These are phyloP conservation scores for Amblyjoppa proteus DNA, from an alignment of 2,888 invertebrate species.

Conservation along the genomic window DNA sequence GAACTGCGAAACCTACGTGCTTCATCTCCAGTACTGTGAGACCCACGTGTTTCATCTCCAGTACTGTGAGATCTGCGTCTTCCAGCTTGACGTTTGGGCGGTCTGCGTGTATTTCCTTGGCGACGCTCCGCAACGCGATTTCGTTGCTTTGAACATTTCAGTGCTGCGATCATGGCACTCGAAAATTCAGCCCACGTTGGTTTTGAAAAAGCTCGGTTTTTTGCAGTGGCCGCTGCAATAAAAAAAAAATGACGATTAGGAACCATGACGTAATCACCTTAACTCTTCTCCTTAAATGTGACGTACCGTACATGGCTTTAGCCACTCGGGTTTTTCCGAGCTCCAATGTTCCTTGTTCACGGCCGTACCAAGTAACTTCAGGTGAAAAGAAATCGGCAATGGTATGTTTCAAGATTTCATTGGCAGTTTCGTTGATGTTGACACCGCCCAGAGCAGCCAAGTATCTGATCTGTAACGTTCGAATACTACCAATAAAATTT, in stretches of 20 bases:
- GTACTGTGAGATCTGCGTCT: too few species aligned
- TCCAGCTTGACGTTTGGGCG: not conserved
- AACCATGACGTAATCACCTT: not conserved
- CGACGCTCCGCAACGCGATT: conserved; percentile 1
- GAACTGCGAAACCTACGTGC: too few species aligned
- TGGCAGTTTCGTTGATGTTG: not conserved
- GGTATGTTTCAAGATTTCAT: not conserved
- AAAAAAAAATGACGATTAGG: not conserved
- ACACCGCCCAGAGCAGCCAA: conserved; percentile 8
- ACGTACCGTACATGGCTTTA: conserved; percentile 23
- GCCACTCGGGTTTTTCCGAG: conserved; percentile 17
- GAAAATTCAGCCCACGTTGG: conserved; percentile 17
- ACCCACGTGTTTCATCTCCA: too few species aligned
- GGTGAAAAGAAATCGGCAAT: conserved; percentile 10
- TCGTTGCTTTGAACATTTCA: conserved; percentile 19
- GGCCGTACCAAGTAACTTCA: conserved; percentile 9
- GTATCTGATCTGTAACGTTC: not conserved
- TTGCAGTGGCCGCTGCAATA: conserved; percentile 8
- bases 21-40: too few species aligned
- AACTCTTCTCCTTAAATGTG: not conserved
- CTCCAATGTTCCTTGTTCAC: conserved; percentile 17
- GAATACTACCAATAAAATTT: too few species aligned
- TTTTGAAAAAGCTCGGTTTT: conserved; percentile 1
- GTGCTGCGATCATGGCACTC: not conserved
- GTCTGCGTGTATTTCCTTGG: not conserved